A percentile compares a stretch with the other conserved stretches of the same genome.
These are phyloP conservation scores for Silurus asotus DNA, from an alignment of 2,113 vertebrate species.

Conservation along the genomic window DNA sequence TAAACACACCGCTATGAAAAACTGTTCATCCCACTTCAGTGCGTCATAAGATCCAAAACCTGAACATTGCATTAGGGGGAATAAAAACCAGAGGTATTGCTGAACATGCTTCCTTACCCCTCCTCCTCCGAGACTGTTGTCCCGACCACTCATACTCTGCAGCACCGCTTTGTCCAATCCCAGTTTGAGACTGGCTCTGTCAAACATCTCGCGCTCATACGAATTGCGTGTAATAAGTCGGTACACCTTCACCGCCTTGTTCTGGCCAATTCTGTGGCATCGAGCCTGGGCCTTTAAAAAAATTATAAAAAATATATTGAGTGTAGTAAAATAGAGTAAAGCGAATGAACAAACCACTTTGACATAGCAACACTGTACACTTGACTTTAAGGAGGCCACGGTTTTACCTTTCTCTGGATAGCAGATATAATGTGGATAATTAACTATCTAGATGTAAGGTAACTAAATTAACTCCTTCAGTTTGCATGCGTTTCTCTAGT, in stretches of 20 bases:
- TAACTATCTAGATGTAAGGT: not conserved
- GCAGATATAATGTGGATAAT: not conserved
- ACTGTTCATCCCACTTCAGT: not conserved
- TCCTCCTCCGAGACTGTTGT: conserved; percentile 86
- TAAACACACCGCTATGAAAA: not conserved
- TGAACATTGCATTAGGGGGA: not conserved
- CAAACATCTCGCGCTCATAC: conserved; percentile 97
- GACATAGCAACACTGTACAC: not conserved
- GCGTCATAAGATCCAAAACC: not conserved
- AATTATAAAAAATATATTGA: not conserved
- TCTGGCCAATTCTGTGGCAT: conserved; percentile 96
- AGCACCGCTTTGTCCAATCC: conserved; percentile 96
- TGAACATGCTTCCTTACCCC: conserved; percentile 74
- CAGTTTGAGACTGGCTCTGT: conserved; percentile 94
- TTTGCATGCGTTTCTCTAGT: not conserved
- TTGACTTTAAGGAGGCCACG: not conserved
- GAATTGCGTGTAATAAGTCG: conserved; percentile 96
- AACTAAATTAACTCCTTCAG: not conserved
- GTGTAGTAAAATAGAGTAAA: not conserved
- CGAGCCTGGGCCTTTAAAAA: conserved; percentile 90
- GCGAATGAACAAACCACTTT: not conserved
- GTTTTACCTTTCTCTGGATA: not conserved
- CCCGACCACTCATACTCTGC: conserved; percentile 98
- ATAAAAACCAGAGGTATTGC: not conserved
- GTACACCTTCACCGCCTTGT: conserved; percentile 98